Evolutionary conservation across 35 echinoderm and acorn worm species (phyloP).

Genomic region (Ophioderma brevispina): DNA sequence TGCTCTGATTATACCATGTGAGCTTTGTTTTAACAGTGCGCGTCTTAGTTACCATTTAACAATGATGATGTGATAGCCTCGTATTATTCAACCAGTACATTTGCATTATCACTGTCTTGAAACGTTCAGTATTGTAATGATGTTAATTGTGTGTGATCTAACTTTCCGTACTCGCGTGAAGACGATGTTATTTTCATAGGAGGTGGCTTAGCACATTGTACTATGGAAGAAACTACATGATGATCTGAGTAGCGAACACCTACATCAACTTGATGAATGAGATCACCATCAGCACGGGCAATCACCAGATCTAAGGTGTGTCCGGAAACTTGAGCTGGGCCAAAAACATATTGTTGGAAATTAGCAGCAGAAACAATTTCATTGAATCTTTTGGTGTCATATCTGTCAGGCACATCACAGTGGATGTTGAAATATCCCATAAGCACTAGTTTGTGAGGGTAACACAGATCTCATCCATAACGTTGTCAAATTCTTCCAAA

Average conservation of each 20-base stretch:
- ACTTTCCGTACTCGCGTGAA: slow-evolving; percentile 3
- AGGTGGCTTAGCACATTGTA: neutral
- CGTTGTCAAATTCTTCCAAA: too few species aligned
- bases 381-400: neutral
- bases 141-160: neutral
- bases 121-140: neutral
- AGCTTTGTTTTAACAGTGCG: neutral
- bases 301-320: slow-evolving; percentile 19
- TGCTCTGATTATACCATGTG: neutral
- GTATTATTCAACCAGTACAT: neutral
- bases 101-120: neutral
- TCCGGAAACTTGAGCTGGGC: neutral
- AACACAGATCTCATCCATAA: too few species aligned
- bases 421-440: slow-evolving; percentile 6
- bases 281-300: neutral
- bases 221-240: neutral
- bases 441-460: neutral
- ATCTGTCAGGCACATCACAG: neutral
- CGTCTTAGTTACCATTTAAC: neutral
- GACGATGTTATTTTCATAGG: neutral
- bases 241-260: neutral
- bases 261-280: neutral
- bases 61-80: neutral
- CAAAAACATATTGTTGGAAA: neutral
- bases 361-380: neutral